Evolutionary conservation across 2,797 vertebrate species (phyloP).

Genomic region (Cuniculus paca): DNA sequence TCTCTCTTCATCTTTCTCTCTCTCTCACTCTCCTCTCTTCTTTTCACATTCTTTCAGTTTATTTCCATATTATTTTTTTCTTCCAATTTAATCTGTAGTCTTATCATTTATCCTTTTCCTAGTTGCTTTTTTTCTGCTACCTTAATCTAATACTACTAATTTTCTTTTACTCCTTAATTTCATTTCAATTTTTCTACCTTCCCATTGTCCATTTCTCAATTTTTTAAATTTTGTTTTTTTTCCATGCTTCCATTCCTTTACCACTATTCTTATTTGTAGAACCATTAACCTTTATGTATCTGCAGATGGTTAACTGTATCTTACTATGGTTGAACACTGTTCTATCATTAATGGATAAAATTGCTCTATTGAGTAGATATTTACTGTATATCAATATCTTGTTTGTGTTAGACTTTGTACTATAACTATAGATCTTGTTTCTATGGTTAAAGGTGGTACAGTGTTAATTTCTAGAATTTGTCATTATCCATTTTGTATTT

Average conservation of each 20-base stretch:
- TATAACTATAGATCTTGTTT: neutral
- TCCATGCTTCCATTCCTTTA: neutral
- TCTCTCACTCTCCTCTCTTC: no score
- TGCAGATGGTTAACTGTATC: neutral
- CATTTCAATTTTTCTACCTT: neutral
- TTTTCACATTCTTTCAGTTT: neutral
- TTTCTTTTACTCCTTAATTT: neutral
- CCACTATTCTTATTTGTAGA: neutral
- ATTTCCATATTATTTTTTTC: neutral
- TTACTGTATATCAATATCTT: neutral
- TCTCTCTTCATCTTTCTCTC: no score
- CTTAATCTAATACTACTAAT: neutral
- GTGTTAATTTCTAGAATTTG: neutral
- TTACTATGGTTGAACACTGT: neutral
- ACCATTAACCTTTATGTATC: neutral
- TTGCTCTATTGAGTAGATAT: neutral
- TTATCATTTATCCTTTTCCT: neutral
- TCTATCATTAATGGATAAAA: neutral
- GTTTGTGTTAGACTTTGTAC: neutral
- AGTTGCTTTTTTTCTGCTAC: neutral
- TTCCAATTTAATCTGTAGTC: neutral
- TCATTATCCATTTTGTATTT: neutral
- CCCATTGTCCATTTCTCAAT: neutral
- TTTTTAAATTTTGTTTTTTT: neutral
- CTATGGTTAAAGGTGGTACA: neutral